Base-by-base conservation (phyloP, 2,888 invertebrate species). In the Ichneumon xanthorius region DNA sequence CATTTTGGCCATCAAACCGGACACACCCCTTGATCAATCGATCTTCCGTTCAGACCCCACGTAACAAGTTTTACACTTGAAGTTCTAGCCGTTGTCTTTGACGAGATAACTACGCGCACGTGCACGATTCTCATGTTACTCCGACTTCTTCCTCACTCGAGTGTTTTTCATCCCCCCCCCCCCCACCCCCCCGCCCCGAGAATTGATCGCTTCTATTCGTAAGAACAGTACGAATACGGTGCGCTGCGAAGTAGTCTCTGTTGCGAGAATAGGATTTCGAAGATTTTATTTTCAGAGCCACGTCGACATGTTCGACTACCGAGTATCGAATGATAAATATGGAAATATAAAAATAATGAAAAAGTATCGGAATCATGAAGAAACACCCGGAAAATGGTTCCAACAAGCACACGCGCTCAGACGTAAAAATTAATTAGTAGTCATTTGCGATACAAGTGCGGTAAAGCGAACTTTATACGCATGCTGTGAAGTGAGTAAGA, bases 21-120 rank as follows among this genome's bases (percentile, higher is more conserved):
- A 86, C 71, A 61, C 70, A 72, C 76, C 79, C 81, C 81, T 72
- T 73, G 67, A 82, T 82, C 72, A 53, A 80, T 82, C 72, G 30
- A 71, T 48, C 50, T 30, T 37, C 19, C 30, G 11, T 50, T 71
- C 78, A 58, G 58, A 63, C 16, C 58, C 50, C 61, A 70, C 30
- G 53, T 14, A 45, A 19, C 33, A 48, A 63, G 55, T 78, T 71
- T 71, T 22, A 30, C 55, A 5, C 40, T 26, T 4, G 16, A 16
- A 61, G 30, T 16, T 14, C 33, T 16, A 7, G 16, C 30, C 14
- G 33, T 33, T 16, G 4, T 61, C 16, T 61, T 61, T 30, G 30
- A 30, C n/a, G 30, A 14, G 30, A 26, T 30, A 30, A 61, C 14
- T 61, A 61, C 33, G 2, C 30, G 5, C 30, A 30, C 26, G 16